Percentiles rank a stretch among this genome's conserved stretches.
These are phyloP conservation scores for Sebastolobus altivelis DNA, from an alignment of 2,797 vertebrate genomes.

Conservation along the genomic window DNA sequence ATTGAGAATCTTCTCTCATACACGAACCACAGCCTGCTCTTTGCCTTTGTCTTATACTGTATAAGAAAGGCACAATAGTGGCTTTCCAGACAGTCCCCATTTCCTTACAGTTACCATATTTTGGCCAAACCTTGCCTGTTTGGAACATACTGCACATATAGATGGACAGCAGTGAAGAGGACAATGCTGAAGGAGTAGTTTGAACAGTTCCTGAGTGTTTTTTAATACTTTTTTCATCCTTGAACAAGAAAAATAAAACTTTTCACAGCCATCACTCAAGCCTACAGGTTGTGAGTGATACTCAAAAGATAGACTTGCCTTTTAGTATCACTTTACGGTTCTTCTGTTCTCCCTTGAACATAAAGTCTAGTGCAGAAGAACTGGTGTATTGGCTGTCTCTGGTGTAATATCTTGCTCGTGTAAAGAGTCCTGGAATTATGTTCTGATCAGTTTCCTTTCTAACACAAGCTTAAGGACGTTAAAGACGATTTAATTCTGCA, in stretches of 20 bases:
- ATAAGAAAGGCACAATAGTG: not conserved
- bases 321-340: not conserved
- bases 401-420: not conserved
- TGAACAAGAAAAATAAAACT: slow-evolving; percentile 2
- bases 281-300: not conserved
- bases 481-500: not conserved
- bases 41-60: not conserved
- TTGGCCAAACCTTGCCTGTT: not conserved
- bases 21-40: slow-evolving; percentile 12
- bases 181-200: not conserved
- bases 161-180: not conserved
- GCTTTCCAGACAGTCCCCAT: not conserved
- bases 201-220: not conserved
- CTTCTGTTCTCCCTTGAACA: slow-evolving; percentile 1
- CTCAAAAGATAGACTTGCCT: slow-evolving; percentile 5
- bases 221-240: not conserved
- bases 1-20: slow-evolving; percentile 37
- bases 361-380: slow-evolving; percentile 12
- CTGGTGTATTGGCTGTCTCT: not conserved
- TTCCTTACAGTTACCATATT: not conserved
- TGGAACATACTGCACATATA: not conserved
- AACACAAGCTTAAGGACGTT: not conserved
- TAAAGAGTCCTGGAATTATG: not conserved
- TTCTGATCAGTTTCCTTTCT: not conserved
- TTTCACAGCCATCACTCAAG: slow-evolving; percentile 19